Evolutionary conservation across 2,797 vertebrate genomes (phyloP), one percentile per base, ranked within the genome.

Genomic region (Amblyopsis hoosieri): DNA sequence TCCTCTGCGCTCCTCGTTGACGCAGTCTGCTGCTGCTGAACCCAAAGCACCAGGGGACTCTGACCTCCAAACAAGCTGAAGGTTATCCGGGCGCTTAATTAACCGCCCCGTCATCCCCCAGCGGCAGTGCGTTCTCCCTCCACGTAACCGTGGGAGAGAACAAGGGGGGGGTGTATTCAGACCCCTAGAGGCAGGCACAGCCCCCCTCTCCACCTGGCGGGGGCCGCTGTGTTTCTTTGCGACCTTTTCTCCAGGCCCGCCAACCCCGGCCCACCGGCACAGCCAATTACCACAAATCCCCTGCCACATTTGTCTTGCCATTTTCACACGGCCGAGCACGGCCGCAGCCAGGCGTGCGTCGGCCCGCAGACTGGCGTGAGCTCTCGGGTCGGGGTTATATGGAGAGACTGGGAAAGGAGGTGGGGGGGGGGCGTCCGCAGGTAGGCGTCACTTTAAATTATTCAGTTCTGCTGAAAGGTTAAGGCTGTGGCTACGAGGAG

Each of bases 401-500:
- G 64, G 74, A 69, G 80, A 79, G 83, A 80, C 78, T 67, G 65
- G 89, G 78, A 76, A 76, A 84, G 85, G 31, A 37, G 49, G 19
- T 19, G 42, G 64, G 54, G 68, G 33, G 48, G 59, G 61, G 52
- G 12, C n/a, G 54, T 88, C 85, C 86, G 87, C 90, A 90, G 88
- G 87, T 88, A 90, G 84, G 76, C 78, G 71, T 74, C 71, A 85
- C 81, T 37, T 87, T 93, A 89, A 94, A 94, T 94, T 91, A 93
- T 94, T 92, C 91, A 94, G 89, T 85, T 82, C 81, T 74, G 85
- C 83, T 77, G 86, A 93, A 94, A 94, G 92, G 92, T 93, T 92
- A 93, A 81, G 83, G 81, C 86, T 87, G 84, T 75, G 77, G 82
- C 81, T 57, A 79, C 74, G 82, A 87, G 80, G 73, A 70, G 51